Base-by-base conservation (phyloP, 30 jellyfish, hydroid and myxozoan genomes). In the Morbakka virulenta region DNA sequence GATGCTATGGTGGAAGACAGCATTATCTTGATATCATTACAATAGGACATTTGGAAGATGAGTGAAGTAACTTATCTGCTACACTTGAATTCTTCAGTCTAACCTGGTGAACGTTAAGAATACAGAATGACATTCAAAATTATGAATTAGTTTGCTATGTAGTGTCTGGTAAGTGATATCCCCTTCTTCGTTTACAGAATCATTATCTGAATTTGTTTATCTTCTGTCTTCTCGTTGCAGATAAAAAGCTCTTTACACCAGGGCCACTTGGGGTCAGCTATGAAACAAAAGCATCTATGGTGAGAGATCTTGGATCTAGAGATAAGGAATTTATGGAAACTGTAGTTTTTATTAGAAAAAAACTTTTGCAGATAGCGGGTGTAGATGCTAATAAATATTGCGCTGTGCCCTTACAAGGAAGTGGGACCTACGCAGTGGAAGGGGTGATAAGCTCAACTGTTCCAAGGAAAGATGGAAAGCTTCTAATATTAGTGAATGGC, bases 191-290 rank as follows among this genome's bases (percentile, higher is more conserved):
- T n/a, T n/a, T n/a, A n/a, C n/a, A n/a, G n/a, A n/a, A n/a, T n/a
- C n/a, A n/a, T n/a, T n/a, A n/a, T n/a, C n/a, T n/a, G n/a, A n/a
- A n/a, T 41, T 41, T 6, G 17, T 41, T 41, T 41, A 41, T 41
- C 17, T 41, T 41, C 17, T 41, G 13, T 6, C 9, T 6, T 41
- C 17, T 41, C 13, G 9, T 21, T 64, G 23, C 67, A 79, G 90
- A 81, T 17, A 89, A 89, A 78, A 79, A 73, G 21, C 82, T 89
- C 32, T 89, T 82, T 69, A 89, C 97, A 2, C 97, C 97, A 47
- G 97, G 97, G 23, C 97, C 97, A 0, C 83, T 89, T 30, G 97
- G 95, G 47, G 96, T 89, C 72, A 89, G 90, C 86, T 65, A 77
- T 67, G 96, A 89, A 30, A 89, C 96, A 4, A 89, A 82, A 72